Percentiles rank a stretch among this genome's conserved stretches.
Conservation (phyloP, 2,888 invertebrate genomes). For the Ischnus inquisitorius region DNA sequence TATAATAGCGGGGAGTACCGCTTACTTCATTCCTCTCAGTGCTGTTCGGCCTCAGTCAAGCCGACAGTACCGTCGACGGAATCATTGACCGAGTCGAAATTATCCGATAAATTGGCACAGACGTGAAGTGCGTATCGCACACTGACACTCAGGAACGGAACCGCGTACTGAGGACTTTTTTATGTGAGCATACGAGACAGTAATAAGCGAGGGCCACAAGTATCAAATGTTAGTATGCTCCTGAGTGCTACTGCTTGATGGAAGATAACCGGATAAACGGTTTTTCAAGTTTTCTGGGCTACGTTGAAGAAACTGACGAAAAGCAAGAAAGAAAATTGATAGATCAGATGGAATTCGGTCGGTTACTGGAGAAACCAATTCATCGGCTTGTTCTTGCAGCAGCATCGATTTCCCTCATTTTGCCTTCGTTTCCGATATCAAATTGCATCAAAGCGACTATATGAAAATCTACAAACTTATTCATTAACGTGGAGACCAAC, state of each 20-base stretch:
- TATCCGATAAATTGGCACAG: slow-evolving; percentile 50
- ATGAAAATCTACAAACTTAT: not conserved
- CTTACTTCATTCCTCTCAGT: slow-evolving; percentile 39
- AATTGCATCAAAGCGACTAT: not conserved
- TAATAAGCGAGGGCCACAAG: not conserved
- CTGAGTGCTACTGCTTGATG: not conserved
- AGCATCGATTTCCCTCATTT: not conserved
- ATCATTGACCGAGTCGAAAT: slow-evolving; percentile 54
- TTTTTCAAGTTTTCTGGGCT: too few relatives aligned
- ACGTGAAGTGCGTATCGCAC: slow-evolving; percentile 6
- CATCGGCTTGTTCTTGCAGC: not conserved
- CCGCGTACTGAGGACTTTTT: not conserved
- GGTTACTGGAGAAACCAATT: too few relatives aligned
- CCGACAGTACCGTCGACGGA: slow-evolving; percentile 16
- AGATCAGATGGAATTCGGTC: too few relatives aligned
- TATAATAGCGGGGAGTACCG: slow-evolving; percentile 43
- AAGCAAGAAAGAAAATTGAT: too few relatives aligned
- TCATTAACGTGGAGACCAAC: not conserved
- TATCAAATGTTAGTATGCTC: not conserved
- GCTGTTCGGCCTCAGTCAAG: slow-evolving; percentile 33
- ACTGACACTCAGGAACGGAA: not conserved
- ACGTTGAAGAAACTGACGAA: too few relatives aligned
- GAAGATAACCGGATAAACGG: not conserved
- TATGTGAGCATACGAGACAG: not conserved
- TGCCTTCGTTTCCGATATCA: not conserved